phyloP scores from a whole-genome alignment of 2,797 vertebrate species.

The Pseudochromis fuscus region DNA sequence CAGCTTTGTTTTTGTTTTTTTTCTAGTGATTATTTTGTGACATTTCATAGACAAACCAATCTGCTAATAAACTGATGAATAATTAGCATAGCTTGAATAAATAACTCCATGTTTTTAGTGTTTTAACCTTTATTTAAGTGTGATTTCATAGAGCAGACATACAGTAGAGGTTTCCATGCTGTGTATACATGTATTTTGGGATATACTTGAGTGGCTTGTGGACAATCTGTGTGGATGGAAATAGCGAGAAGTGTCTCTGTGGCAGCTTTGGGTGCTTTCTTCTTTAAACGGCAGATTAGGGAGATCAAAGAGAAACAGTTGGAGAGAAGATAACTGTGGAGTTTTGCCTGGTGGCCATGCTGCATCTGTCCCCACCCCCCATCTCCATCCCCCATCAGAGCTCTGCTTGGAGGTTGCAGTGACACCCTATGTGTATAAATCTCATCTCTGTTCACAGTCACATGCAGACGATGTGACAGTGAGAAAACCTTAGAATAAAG shows the following conservation, averaged over 20 bases:
- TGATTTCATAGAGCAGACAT: background rate
- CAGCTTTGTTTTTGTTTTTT: background rate
- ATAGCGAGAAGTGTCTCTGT: slow-evolving; percentile 36
- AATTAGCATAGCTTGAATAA: background rate
- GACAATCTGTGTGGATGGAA: slow-evolving; percentile 22
- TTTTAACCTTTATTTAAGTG: background rate
- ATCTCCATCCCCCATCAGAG: slow-evolving; percentile 36
- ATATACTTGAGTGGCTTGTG: slow-evolving; percentile 6
- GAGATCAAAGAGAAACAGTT: slow-evolving; percentile 75
- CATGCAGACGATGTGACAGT: slow-evolving; percentile 9
- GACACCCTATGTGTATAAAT: slow-evolving; percentile 41
- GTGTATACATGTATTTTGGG: background rate
- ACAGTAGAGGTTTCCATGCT: background rate
- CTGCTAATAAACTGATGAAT: background rate
- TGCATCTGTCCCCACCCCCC: slow-evolving; percentile 62
- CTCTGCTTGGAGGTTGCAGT: slow-evolving; percentile 35
- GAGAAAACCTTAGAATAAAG: slow-evolving; percentile 4
- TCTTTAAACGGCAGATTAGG: slow-evolving; percentile 78
- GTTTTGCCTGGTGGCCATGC: slow-evolving; percentile 73
- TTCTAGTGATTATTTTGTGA: background rate
- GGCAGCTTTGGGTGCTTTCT: slow-evolving; percentile 59
- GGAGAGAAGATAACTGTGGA: slow-evolving; percentile 70
- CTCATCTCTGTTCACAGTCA: slow-evolving; percentile 27
- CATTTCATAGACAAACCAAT: background rate
- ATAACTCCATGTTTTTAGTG: background rate